Conservation (phyloP, 1,140 invertebrate species). For the Ectropis grisescens region DNA sequence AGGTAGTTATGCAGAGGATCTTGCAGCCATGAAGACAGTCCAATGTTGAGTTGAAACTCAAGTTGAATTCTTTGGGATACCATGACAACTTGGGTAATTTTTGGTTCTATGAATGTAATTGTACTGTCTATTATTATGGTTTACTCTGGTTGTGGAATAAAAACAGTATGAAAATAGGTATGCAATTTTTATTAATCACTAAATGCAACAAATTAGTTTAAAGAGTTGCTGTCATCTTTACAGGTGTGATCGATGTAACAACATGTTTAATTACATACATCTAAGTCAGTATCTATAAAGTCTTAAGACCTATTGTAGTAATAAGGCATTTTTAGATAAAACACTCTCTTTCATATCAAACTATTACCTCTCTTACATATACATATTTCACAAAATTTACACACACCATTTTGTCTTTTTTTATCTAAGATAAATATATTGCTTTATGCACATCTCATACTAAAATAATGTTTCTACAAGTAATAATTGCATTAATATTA, state of each 20-base stretch:
- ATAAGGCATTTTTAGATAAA: slow-evolving; percentile 68
- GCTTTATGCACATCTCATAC: slow-evolving; percentile 37
- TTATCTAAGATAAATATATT: slow-evolving; percentile 50
- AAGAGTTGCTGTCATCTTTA: slow-evolving; percentile 50
- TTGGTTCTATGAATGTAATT: too few relatives aligned
- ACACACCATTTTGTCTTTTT: slow-evolving; percentile 44
- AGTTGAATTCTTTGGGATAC: too few relatives aligned
- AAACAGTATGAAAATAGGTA: slow-evolving; percentile 53
- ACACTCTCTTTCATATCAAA: slow-evolving; percentile 64
- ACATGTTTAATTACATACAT: slow-evolving; percentile 48
- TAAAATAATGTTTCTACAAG: slow-evolving; percentile 52
- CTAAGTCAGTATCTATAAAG: slow-evolving; percentile 68
- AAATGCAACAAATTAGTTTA: slow-evolving; percentile 68
- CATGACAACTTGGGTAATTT: too few relatives aligned
- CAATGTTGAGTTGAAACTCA: too few relatives aligned
- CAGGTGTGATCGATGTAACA: slow-evolving; percentile 47
- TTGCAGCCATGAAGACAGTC: too few relatives aligned
- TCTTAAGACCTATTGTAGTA: slow-evolving; percentile 63
- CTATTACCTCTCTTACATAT: slow-evolving; percentile 63
- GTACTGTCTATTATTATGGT: too few relatives aligned
- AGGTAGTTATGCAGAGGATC: too few relatives aligned
- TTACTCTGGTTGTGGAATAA: too few relatives aligned
- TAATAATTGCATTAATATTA: slow-evolving; percentile 54
- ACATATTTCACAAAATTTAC: slow-evolving; percentile 59
- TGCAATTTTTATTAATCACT: slow-evolving; percentile 68